Evolutionary conservation across 2,113 vertebrate species (phyloP).

Genomic region (Entomyzon cyanotis): DNA sequence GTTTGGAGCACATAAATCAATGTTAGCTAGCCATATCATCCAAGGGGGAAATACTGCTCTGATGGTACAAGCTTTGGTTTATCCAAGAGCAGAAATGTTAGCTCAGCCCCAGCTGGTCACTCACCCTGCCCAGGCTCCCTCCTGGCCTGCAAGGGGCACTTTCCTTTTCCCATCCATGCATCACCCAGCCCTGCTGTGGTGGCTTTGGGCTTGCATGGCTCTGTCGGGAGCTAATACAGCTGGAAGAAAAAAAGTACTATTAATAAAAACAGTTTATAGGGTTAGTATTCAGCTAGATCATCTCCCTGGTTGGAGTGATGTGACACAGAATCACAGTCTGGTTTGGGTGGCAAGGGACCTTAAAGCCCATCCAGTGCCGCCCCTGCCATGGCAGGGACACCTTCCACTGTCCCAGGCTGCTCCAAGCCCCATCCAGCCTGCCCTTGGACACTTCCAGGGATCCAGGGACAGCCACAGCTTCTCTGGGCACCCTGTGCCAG

Average conservation of each 20-base stretch:
- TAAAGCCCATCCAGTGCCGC: accelerated
- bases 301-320: background rate
- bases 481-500: background rate
- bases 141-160: background rate
- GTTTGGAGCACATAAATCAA: background rate
- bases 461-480: background rate
- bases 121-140: background rate
- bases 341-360: background rate
- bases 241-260: background rate
- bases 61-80: background rate
- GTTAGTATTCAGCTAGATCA: background rate
- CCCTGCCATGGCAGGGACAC: background rate
- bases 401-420: accelerated
- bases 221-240: background rate
- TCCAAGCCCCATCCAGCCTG: accelerated
- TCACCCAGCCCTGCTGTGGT: background rate
- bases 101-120: background rate
- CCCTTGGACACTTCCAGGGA: background rate
- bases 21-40: background rate
- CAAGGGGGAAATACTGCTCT: background rate
- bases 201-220: background rate
- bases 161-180: background rate
- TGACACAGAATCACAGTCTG: background rate
- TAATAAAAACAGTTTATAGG: accelerated
- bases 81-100: background rate